A percentile compares a stretch with the other conserved stretches of the same genome.
These are phyloP conservation scores for Nyctereutes procyonoides DNA, from an alignment of 2,113 vertebrate species.

Conservation along the genomic window DNA sequence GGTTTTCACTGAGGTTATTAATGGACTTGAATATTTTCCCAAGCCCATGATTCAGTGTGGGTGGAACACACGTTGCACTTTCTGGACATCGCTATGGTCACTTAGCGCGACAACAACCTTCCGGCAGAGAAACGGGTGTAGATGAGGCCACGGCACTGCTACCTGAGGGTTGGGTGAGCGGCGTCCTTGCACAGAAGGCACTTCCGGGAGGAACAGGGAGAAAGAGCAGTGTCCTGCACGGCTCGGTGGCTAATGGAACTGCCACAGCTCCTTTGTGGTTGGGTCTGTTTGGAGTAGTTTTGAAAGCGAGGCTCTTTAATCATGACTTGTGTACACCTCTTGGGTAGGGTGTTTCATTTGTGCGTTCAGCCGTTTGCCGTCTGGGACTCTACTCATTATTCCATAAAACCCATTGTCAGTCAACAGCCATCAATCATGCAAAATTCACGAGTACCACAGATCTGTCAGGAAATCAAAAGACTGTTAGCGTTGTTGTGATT, in stretches of 20 bases:
- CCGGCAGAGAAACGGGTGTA: not conserved
- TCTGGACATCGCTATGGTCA: not conserved
- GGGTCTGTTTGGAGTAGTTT: not conserved
- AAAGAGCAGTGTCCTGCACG: fast-evolving
- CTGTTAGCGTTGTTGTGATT: constrained; percentile 68
- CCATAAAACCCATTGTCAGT: constrained; percentile 64
- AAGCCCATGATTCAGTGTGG: not conserved
- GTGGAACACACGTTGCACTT: constrained; percentile 40
- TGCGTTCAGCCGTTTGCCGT: not conserved
- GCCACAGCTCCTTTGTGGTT: fast-evolving
- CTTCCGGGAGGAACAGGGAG: not conserved
- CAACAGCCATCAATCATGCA: constrained; percentile 63
- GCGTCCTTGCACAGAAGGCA: constrained; percentile 72
- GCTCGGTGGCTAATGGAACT: fast-evolving
- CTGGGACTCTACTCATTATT: constrained; percentile 61
- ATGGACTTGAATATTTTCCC: not conserved
- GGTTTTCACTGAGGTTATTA: not conserved
- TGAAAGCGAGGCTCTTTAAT: not conserved
- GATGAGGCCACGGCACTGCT: constrained; percentile 64
- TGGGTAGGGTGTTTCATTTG: not conserved
- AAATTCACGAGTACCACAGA: not conserved
- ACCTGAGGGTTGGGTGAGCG: not conserved
- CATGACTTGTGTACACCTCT: not conserved
- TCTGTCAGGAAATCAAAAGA: constrained; percentile 70
- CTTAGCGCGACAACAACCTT: not conserved